A percentile compares a stretch with the other conserved stretches of the same genome.
phyloP scores from a whole-genome alignment of 2,113 vertebrate species.

The Scophthalmus maximus region DNA sequence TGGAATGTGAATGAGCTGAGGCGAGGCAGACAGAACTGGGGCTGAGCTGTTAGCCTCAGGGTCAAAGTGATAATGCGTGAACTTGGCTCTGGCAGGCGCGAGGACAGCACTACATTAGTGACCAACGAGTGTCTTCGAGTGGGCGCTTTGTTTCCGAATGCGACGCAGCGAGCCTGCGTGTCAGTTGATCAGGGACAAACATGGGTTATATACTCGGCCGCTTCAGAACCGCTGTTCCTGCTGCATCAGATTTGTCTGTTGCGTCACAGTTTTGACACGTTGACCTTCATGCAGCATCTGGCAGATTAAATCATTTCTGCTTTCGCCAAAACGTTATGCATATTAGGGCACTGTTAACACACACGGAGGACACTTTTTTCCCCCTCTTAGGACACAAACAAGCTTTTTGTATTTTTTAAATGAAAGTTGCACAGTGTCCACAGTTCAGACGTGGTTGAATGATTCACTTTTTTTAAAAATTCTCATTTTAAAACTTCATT shows the following conservation, averaged over 20 bases:
- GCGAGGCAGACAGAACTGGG: slow-evolving; percentile 79
- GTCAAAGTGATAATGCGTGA: slow-evolving; percentile 78
- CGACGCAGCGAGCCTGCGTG: slow-evolving; percentile 12
- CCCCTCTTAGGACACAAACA: slow-evolving; percentile 2
- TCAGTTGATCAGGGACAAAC: slow-evolving; percentile 37
- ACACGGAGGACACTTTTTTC: slow-evolving; percentile 17
- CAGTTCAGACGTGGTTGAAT: slow-evolving; percentile 7
- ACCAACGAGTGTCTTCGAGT: slow-evolving; percentile 51
- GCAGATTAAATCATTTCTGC: slow-evolving; percentile 43
- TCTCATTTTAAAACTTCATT: slow-evolving; percentile 4
- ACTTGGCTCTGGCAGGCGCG: slow-evolving; percentile 62
- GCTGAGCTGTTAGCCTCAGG: slow-evolving; percentile 73
- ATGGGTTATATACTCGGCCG: slow-evolving; percentile 5
- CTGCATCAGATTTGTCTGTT: slow-evolving; percentile 24
- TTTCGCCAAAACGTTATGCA: slow-evolving; percentile 41
- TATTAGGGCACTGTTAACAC: slow-evolving; percentile 22
- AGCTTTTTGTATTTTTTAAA: slow-evolving; percentile 20
- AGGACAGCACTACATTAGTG: slow-evolving; percentile 65
- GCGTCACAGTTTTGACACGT: not conserved
- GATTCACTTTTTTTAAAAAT: slow-evolving; percentile 18
- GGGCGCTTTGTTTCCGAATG: slow-evolving; percentile 29
- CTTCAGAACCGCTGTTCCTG: slow-evolving; percentile 7
- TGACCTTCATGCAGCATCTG: slow-evolving; percentile 54
- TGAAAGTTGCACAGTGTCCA: slow-evolving; percentile 9
- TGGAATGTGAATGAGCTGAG: slow-evolving; percentile 73